phyloP scores from a whole-genome alignment of 2,888 invertebrate genomes.

The Polymixis lichenea region DNA sequence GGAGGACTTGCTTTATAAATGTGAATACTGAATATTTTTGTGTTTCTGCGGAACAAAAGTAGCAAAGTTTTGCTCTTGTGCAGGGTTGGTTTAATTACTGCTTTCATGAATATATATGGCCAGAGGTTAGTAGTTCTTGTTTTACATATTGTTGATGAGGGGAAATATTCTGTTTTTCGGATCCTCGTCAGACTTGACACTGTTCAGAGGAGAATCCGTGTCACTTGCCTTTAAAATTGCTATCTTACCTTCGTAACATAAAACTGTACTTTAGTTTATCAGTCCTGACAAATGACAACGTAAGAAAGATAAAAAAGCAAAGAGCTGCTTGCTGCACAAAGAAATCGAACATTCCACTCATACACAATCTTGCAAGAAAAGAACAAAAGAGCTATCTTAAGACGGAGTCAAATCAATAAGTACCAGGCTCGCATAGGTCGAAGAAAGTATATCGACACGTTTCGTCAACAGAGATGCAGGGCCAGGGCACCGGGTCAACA shows the following conservation, averaged over 20 bases:
- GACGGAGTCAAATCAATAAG: constrained; percentile 53
- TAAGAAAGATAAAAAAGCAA: constrained; percentile 5
- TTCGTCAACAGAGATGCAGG: constrained; percentile 72
- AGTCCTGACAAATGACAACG: neutral
- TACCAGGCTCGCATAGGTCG: constrained; percentile 66
- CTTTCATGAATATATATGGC: neutral
- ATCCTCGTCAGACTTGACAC: neutral
- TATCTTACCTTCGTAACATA: neutral
- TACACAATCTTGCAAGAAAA: constrained; percentile 26
- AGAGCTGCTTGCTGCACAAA: neutral
- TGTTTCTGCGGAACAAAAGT: constrained; percentile 7
- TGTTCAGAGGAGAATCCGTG: neutral
- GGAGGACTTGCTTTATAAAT: constrained; percentile 47
- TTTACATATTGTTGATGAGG: neutral
- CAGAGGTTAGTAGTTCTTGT: neutral
- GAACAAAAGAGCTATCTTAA: constrained; percentile 29
- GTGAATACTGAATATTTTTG: constrained; percentile 37
- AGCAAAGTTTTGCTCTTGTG: neutral
- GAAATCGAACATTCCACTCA: constrained; percentile 4
- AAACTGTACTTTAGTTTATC: neutral
- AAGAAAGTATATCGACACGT: constrained; percentile 67
- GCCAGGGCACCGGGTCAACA: constrained; percentile 74
- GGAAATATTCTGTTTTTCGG: neutral
- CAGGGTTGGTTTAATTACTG: constrained; percentile 7
- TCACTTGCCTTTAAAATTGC: neutral